These are phyloP conservation scores for Priocnemis perturbator DNA, from an alignment of 2,888 invertebrate species.

Conservation along the genomic window DNA sequence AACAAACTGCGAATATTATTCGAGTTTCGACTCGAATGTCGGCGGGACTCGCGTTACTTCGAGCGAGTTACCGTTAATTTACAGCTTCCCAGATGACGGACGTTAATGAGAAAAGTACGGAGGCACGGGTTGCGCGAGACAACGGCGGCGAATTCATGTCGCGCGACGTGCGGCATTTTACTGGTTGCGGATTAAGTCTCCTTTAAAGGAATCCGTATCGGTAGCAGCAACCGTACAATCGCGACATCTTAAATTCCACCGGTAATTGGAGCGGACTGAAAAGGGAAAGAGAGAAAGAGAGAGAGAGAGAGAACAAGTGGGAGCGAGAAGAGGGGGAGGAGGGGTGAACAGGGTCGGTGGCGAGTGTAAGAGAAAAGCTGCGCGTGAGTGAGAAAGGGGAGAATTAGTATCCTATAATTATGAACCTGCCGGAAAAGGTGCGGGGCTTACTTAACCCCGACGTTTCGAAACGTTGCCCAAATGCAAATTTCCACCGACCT, in stretches of 20 bases:
- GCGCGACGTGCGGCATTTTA: conserved; percentile 54
- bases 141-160: too few species aligned
- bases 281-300: not conserved
- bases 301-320: not conserved
- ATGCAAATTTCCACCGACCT: too few species aligned
- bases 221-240: conserved; percentile 66
- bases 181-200: conserved; percentile 57
- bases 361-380: conserved; percentile 1
- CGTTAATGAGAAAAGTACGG: not conserved
- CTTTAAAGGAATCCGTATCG: conserved; percentile 70
- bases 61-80: too few species aligned
- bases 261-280: conserved; percentile 49
- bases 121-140: not conserved
- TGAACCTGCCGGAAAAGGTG: not conserved
- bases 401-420: not conserved
- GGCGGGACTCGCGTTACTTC: too few species aligned
- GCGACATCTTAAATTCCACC: conserved; percentile 48
- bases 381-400: not conserved
- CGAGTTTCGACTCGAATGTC: too few species aligned
- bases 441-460: too few species aligned
- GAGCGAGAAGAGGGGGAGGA: not conserved
- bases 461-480: too few species aligned
- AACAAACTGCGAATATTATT: too few species aligned
- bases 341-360: not conserved
- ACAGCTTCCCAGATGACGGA: not conserved